Evolutionary conservation across 92 coral and sea anemone genomes (phyloP).

Genomic region (Plumapathes pennacea): DNA sequence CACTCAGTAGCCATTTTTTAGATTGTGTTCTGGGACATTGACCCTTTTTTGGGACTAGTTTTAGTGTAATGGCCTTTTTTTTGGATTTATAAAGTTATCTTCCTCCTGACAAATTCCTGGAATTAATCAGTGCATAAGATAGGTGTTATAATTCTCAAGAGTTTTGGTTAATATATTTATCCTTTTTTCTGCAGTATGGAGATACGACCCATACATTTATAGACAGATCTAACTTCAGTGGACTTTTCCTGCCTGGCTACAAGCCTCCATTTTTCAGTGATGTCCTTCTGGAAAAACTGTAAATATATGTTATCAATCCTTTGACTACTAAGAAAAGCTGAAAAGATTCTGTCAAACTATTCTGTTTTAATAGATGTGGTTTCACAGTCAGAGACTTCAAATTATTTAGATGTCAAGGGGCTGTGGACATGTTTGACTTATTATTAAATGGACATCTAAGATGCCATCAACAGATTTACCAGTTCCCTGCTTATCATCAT

Average conservation of each 20-base stretch:
- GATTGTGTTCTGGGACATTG: too few relatives aligned
- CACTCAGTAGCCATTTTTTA: too few relatives aligned
- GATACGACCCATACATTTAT: constrained; percentile 94
- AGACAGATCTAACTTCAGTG: constrained; percentile 70
- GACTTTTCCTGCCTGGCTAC: constrained; percentile 85
- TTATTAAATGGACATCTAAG: too few relatives aligned
- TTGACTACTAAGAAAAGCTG: too few relatives aligned
- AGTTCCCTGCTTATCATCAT: too few relatives aligned
- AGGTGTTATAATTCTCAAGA: background rate
- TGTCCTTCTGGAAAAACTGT: constrained; percentile 76
- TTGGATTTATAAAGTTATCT: too few relatives aligned
- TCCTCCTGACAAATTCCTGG: too few relatives aligned
- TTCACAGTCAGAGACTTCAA: background rate
- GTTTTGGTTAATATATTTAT: background rate
- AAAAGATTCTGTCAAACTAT: too few relatives aligned
- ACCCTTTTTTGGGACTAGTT: too few relatives aligned
- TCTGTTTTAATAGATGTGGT: too few relatives aligned
- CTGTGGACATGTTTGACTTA: background rate
- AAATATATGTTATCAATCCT: constrained; percentile 19
- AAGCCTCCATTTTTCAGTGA: constrained; percentile 63
- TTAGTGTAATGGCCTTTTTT: too few relatives aligned
- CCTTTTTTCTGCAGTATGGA: constrained; percentile 68
- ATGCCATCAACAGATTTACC: too few relatives aligned
- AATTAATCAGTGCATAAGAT: background rate
- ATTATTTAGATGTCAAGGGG: background rate